Evolutionary conservation across 1,140 invertebrate genomes (phyloP), one percentile per base, ranked within the genome.

Genomic region (Lanistes nyassanus): DNA sequence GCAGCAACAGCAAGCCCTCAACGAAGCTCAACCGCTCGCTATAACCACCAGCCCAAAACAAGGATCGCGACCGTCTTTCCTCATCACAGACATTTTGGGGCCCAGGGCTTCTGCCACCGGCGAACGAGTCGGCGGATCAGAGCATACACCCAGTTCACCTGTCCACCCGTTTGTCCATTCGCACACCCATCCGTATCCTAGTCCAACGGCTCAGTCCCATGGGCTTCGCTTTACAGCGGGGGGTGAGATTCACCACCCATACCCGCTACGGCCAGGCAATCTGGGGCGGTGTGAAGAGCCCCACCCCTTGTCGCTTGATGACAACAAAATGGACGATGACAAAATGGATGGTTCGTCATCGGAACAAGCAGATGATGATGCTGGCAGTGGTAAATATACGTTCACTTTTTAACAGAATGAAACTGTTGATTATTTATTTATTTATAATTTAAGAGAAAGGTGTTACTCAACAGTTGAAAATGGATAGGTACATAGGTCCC

Each of bases 71-170:
- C 72, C 72, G 2, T 74, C 72, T 4, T 74, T 74, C 34, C 60
- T 74, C 47, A 74, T 74, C 58, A 74, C 72, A 29, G 72, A 74
- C 72, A 74, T 74, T 66, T 60, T 74, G 47, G 62, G 58, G 7
- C 47, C 62, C 11, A 13, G 68, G 11, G 68, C 37, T 29, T 19
- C 51, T 13, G 42, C 42, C 9, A 47, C 42, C 1, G 42, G 42
- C 9, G 39, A 6, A 42, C 6, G 39, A 42, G 39, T 6, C 6
- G 42, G 42, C 9, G 42, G 42, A 47, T 9, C 11, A n/a, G 56
- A 23, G 13, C 56, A 2, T 11, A 11, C 23, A 9, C n/a, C 56
- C 56, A 60, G n/a, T 23, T 60, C 56, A 11, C 56, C 56, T 60
- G 56, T 26, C 56, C 56, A n/a, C 23, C 9, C 23, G n/a, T 31